Base-by-base conservation (phyloP, 2,888 invertebrate species). In the Lordiphosa andalusiaca region DNA sequence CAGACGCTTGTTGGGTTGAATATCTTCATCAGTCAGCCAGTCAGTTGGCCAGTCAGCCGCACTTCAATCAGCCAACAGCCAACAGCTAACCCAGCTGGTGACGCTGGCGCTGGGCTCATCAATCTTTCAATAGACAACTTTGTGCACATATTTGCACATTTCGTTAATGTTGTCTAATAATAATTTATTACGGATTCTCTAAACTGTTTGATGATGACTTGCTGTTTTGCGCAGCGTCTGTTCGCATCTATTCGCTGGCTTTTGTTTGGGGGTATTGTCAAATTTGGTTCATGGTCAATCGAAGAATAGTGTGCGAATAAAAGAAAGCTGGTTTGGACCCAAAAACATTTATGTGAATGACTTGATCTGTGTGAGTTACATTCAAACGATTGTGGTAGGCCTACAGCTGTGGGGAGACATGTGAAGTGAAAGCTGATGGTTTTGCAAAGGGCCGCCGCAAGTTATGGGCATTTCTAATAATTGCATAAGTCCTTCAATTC, bases 141-240 rank as follows among this genome's bases (percentile, higher is more conserved):
- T 30, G 30, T 30, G 30, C 30, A 30, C 30, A 30, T 50, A 41
- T 67, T 53, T 41, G 51, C 55, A 53, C 71, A 70, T 71, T 67
- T 48, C 66, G 56, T 53, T 65, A 59, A 66, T 49, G 52, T 66
- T 55, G 55, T 55, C 62, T 59, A 49, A 64, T 42, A 55, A 56
- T 49, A 49, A 63, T 64, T 65, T 63, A 63, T 63, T 65, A 58
- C 53, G 53, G 52, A 58, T 66, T 66, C 66, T 65, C 47, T 64
- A 12, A 38, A 23, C 52, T 36, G 58, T 72, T 72, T 42, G 53
- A 65, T 55, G 52, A 67, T 80, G 80, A 80, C 83, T 77, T 58
- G 82, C 59, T 40, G 36, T 53, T 53, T 30, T 12, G n/a, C 35
- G 44, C 13, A 37, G 21, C 53, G 70, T 54, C 51, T n/a, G n/a